Conservation (phyloP, 2,113 vertebrate genomes). For the Neolamprologus toae region DNA sequence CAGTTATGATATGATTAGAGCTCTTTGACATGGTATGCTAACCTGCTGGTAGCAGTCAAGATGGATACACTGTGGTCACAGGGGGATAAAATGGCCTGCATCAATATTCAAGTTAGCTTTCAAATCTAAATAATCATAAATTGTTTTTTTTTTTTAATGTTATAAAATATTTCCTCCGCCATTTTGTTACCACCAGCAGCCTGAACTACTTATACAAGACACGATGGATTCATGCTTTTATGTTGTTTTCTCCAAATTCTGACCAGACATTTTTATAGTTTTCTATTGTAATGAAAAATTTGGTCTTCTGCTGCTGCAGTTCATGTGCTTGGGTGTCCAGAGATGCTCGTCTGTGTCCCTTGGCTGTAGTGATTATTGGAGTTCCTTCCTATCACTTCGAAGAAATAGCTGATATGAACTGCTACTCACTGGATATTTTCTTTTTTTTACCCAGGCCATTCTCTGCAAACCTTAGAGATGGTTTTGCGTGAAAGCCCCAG, state of each 20-base stretch:
- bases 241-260: not conserved
- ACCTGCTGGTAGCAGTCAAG: not conserved
- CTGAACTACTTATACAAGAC: not conserved
- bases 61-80: not conserved
- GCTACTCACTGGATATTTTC: not conserved
- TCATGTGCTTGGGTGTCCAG: not conserved
- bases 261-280: not conserved
- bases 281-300: not conserved
- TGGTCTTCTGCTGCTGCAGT: not conserved
- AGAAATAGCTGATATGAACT: not conserved
- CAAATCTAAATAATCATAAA: not conserved
- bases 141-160: not conserved
- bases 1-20: not conserved
- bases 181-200: not conserved
- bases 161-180: not conserved
- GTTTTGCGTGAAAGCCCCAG: not conserved
- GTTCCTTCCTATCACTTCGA: not conserved
- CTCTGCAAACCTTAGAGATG: not conserved
- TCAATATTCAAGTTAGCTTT: not conserved
- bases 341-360: not conserved
- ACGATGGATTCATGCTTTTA: not conserved
- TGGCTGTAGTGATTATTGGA: not conserved
- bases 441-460: not conserved
- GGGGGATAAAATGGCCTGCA: not conserved
- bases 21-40: not conserved